Evolutionary conservation across 2,888 invertebrate species (phyloP).

Genomic region (Drosophila anomalipes): DNA sequence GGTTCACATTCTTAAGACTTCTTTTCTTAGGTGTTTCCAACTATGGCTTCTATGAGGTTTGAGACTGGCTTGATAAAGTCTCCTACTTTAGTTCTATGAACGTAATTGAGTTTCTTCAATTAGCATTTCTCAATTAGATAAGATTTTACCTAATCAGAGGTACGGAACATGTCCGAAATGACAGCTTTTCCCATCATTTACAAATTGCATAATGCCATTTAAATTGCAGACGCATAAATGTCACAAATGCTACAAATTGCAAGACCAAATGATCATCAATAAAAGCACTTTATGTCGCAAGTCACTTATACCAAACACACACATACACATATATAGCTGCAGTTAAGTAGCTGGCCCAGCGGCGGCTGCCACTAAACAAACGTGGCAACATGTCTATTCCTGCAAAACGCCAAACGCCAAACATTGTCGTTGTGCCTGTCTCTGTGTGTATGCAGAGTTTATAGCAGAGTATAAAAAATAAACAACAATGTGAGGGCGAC

Average conservation of each 20-base stretch:
- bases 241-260: conserved; percentile 81
- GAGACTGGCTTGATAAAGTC: not conserved
- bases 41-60: conserved; percentile 47
- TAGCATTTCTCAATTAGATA: conserved; percentile 44
- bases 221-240: conserved; percentile 78
- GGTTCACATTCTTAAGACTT: conserved; percentile 55
- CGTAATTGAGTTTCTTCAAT: not conserved
- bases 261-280: conserved; percentile 79
- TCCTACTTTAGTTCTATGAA: not conserved
- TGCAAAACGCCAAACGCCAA: conserved; percentile 49
- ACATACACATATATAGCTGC: conserved; percentile 11
- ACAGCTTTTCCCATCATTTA: conserved; percentile 26
- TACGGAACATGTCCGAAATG: conserved; percentile 26
- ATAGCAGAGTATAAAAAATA: conserved; percentile 18
- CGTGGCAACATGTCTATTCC: conserved; percentile 77
- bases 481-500: conserved; percentile 7
- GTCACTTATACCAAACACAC: conserved; percentile 59
- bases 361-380: conserved; percentile 65
- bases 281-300: conserved; percentile 79
- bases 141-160: conserved; percentile 17
- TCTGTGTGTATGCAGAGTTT: conserved; percentile 5
- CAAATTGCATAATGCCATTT: conserved; percentile 74
- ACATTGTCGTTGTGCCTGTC: conserved; percentile 28
- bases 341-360: conserved; percentile 67
- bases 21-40: conserved; percentile 12